A percentile compares a stretch with the other conserved stretches of the same genome.
phyloP scores from a whole-genome alignment of 2,113 vertebrate genomes.

The Neolamprologus longior region DNA sequence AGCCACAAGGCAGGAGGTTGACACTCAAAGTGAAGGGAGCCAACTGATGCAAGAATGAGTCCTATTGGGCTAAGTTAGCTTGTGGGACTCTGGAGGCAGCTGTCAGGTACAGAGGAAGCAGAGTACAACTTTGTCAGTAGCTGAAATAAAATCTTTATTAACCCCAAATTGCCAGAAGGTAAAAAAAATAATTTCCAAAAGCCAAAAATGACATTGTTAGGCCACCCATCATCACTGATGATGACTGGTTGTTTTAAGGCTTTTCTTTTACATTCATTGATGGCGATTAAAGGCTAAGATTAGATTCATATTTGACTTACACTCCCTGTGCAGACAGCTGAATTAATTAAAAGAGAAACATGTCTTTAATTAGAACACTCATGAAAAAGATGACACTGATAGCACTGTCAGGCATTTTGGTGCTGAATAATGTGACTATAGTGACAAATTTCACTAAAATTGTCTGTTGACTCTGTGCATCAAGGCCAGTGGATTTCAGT shows the following conservation, averaged over 20 bases:
- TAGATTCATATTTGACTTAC: neutral
- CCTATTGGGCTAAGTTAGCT: neutral
- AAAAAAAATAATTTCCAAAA: neutral
- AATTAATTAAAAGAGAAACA: neutral
- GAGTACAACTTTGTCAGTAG: neutral
- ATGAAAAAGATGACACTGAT: neutral
- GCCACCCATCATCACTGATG: neutral
- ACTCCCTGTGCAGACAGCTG: neutral
- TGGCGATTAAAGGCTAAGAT: neutral
- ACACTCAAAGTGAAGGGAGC: neutral
- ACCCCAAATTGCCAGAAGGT: neutral
- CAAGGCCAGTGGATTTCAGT: neutral
- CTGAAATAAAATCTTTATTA: neutral
- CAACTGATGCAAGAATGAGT: neutral
- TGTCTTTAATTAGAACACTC: neutral
- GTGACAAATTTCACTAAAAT: neutral
- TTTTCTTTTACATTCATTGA: neutral
- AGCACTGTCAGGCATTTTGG: neutral
- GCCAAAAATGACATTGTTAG: neutral
- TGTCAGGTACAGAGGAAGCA: neutral
- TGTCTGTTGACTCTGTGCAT: neutral
- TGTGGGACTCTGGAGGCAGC: neutral
- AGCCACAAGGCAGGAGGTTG: neutral
- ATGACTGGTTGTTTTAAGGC: neutral
- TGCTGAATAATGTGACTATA: neutral